Conservation (phyloP, 2,113 vertebrate genomes). For the Dunckerocampus dactyliophorus region DNA sequence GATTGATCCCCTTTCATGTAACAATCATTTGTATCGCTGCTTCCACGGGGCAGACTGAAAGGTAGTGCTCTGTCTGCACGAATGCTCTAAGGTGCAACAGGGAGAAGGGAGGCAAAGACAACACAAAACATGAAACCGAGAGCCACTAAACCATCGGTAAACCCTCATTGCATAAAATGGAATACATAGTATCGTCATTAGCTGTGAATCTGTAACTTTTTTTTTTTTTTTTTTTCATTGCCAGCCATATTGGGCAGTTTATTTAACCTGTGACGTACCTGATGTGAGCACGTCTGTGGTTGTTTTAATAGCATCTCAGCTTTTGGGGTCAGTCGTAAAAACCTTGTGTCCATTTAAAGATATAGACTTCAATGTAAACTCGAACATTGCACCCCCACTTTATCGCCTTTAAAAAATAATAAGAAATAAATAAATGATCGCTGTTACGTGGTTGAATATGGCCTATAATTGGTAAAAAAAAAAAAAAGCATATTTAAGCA, state of each 20-base stretch:
- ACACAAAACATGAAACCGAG: constrained; percentile 17
- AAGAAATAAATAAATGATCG: too few species aligned
- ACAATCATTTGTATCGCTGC: constrained; percentile 30
- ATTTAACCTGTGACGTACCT: background rate
- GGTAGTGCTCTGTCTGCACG: constrained; percentile 31
- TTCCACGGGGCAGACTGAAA: constrained; percentile 34
- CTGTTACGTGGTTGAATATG: too few species aligned
- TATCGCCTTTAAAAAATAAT: too few species aligned
- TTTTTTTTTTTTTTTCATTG: background rate
- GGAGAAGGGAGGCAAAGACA: constrained; percentile 45
- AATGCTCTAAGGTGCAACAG: constrained; percentile 20
- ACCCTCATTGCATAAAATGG: background rate
- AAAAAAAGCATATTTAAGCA: too few species aligned
- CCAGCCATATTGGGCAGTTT: background rate
- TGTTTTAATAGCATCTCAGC: background rate
- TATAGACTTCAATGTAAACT: background rate
- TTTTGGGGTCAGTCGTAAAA: background rate
- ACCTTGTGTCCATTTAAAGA: background rate
- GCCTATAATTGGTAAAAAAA: too few species aligned
- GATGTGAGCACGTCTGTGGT: background rate
- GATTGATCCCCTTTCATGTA: constrained; percentile 29
- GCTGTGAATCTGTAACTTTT: too few species aligned
- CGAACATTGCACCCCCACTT: too few species aligned
- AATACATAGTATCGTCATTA: background rate
- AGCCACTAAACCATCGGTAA: background rate